These are phyloP conservation scores for Tamias sibiricus DNA, from an alignment of 2,113 vertebrate genomes.

Conservation along the genomic window DNA sequence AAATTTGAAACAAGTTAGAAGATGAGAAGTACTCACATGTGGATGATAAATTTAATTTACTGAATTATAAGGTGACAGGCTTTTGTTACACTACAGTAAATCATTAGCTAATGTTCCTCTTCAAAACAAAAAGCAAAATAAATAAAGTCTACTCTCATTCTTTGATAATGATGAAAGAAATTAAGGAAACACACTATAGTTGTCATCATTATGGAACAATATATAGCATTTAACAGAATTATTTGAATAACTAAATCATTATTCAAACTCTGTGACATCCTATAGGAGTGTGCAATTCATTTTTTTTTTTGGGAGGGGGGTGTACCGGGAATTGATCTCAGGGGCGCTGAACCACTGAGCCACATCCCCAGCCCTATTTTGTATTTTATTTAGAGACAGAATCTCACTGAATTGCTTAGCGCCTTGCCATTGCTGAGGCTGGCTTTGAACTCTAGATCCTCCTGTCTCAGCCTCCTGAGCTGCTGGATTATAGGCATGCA, in stretches of 20 bases:
- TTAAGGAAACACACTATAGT: neutral
- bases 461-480: no score
- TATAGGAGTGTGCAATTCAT: neutral
- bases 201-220: neutral
- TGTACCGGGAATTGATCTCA: no score
- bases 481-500: no score
- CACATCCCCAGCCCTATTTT: no score
- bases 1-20: neutral
- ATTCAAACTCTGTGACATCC: neutral
- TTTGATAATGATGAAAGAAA: neutral
- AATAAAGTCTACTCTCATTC: neutral
- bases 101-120: neutral
- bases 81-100: neutral
- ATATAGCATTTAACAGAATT: neutral
- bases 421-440: no score
- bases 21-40: neutral
- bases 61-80: neutral
- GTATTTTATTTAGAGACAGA: no score
- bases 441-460: no score
- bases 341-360: no score
- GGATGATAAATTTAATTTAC: neutral
- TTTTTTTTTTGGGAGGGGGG: no score
- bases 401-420: no score
- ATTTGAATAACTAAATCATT: neutral
- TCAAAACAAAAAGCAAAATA: neutral